These are phyloP conservation scores for Anas platyrhynchos DNA, from an alignment of 2,113 vertebrate genomes.

Conservation along the genomic window DNA sequence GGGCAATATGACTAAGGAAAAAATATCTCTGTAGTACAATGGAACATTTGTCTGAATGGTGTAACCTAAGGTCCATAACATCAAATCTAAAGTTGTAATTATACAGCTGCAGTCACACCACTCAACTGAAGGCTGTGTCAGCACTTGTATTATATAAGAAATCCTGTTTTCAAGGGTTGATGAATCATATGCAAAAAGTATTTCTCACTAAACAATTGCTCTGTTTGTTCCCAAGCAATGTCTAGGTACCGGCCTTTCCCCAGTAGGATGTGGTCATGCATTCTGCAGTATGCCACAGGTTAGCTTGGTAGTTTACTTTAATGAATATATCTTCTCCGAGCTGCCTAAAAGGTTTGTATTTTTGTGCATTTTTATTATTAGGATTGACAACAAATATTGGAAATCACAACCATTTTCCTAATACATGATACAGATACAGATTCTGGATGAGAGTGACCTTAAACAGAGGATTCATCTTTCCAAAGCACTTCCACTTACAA, in stretches of 20 bases:
- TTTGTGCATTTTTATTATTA: not conserved
- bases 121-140: constrained; percentile 48
- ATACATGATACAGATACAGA: not conserved
- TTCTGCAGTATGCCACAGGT: not conserved
- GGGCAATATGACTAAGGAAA: constrained; percentile 35
- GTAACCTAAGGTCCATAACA: constrained; percentile 29
- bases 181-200: constrained; percentile 58
- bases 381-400: not conserved
- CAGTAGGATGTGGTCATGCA: not conserved
- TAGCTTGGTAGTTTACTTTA: not conserved
- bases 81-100: constrained; percentile 66
- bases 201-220: constrained; percentile 48
- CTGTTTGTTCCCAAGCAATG: not conserved
- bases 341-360: not conserved
- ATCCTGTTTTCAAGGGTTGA: constrained; percentile 54
- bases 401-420: not conserved
- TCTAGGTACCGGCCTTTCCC: not conserved
- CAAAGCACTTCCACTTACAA: not conserved
- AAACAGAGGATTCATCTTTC: not conserved
- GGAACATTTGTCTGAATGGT: not conserved
- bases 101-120: constrained; percentile 53
- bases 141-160: constrained; percentile 22
- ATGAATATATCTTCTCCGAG: not conserved
- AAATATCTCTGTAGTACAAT: constrained; percentile 28
- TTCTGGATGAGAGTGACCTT: not conserved